Evolutionary conservation across 2,888 invertebrate species (phyloP), one percentile per base, ranked within the genome.

Genomic region (Drepana falcataria): DNA sequence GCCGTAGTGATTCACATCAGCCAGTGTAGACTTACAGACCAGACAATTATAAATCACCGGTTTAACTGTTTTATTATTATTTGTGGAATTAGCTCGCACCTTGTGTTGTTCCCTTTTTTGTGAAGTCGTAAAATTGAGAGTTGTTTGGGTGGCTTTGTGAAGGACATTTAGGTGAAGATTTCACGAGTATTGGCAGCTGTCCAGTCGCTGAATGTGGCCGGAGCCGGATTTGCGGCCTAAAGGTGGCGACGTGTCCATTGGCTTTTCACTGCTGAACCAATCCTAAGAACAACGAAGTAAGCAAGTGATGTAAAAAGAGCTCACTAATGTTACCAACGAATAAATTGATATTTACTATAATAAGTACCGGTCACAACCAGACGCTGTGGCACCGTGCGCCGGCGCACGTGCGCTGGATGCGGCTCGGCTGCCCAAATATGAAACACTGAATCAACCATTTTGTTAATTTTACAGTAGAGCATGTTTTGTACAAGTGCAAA

Each of bases 81-180:
- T 73, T 73, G 63, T 61, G 65, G 62, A 64, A 67, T 61, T 58
- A 59, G 65, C 55, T 55, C 57, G 55, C 59, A 55, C 54, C 49
- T 69, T 67, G 65, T 66, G 63, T 68, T 65, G 63, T 72, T 69
- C 54, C 58, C 57, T 73, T 79, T 81, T 80, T 78, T 71, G 73
- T 69, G 57, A 66, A 65, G 70, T 75, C 73, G 71, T 83, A 75
- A 82, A 80, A 74, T 60, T 67, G 64, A 57, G 66, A 67, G 75
- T 77, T 78, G 80, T 81, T 80, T 79, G 76, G 78, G 75, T 72
- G 73, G 66, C 66, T 53, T 54, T 62, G 59, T 73, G 65, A 75
- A 69, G 69, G 67, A 66, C 61, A 56, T 61, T 64, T 55, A 60
- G 65, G 66, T 72, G 21, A 21, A 21, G 21, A 21, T 68, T 65